Evolutionary conservation across 2,113 vertebrate genomes (phyloP).

Genomic region (Telmatochromis brichardi): DNA sequence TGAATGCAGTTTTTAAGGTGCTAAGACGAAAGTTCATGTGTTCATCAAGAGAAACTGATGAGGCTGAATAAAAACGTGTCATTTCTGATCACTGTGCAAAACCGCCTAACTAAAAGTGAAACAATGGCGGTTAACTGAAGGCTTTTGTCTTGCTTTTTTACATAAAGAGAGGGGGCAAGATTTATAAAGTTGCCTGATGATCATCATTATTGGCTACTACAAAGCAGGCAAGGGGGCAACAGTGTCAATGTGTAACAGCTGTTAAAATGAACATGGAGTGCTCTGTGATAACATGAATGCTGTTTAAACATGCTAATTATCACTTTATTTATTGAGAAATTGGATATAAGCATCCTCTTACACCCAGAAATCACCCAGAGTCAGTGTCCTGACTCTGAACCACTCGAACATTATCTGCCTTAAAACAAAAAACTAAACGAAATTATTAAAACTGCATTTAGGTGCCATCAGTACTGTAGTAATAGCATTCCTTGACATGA

Average conservation of each 20-base stretch:
- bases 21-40: not conserved
- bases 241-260: not conserved
- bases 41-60: not conserved
- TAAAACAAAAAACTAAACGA: not conserved
- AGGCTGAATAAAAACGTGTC: not conserved
- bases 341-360: not conserved
- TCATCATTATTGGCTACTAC: conserved; percentile 3
- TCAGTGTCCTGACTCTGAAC: not conserved
- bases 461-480: not conserved
- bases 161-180: conserved; percentile 54
- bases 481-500: not conserved
- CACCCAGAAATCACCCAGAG: not conserved
- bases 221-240: not conserved
- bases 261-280: not conserved
- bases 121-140: not conserved
- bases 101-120: not conserved
- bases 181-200: conserved; percentile 24
- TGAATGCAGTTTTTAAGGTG: not conserved
- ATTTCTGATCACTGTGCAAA: not conserved
- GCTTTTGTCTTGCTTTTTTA: conserved; percentile 40
- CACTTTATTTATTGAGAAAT: not conserved
- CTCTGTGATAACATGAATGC: not conserved
- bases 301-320: not conserved
- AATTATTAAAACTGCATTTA: not conserved
- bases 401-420: not conserved